Conservation (phyloP, 2,113 vertebrate species). For the Cyprinus carpio region DNA sequence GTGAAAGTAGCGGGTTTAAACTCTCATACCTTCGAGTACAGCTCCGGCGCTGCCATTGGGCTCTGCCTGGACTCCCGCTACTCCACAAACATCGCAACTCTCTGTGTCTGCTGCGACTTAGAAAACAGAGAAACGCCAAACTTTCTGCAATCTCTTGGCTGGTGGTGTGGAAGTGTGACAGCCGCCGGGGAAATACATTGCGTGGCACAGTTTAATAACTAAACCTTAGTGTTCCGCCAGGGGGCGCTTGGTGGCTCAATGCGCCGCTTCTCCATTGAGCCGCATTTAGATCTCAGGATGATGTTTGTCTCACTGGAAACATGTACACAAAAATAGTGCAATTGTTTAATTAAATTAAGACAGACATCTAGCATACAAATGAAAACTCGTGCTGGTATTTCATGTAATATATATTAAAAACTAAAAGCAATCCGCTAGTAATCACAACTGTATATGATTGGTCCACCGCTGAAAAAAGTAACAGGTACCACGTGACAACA, state of each 20-base stretch:
- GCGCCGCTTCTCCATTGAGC: not conserved
- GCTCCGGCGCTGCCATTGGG: conserved; percentile 84
- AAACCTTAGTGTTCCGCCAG: not conserved
- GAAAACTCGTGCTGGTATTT: not conserved
- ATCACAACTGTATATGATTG: not conserved
- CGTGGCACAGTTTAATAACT: not conserved
- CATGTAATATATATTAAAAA: not conserved
- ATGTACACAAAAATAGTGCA: not conserved
- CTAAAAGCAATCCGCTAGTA: not conserved
- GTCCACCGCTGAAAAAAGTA: conserved; percentile 1
- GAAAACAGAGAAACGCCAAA: not conserved
- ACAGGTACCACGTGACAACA: not conserved
- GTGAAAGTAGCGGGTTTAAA: not conserved
- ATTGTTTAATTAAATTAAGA: not conserved
- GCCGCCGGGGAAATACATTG: not conserved
- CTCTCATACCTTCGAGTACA: conserved; percentile 86
- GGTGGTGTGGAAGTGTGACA: conserved; percentile 11
- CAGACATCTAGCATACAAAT: not conserved
- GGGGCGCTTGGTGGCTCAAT: conserved; percentile 11
- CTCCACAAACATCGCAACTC: not conserved
- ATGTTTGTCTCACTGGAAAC: not conserved
- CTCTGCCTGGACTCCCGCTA: not conserved
- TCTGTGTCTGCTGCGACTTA: not conserved
- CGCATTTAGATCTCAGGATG: not conserved
- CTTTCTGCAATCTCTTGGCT: conserved; percentile 17